Evolutionary conservation across 2,888 invertebrate genomes (phyloP).

Genomic region (Ommatoiulus sabulosus): DNA sequence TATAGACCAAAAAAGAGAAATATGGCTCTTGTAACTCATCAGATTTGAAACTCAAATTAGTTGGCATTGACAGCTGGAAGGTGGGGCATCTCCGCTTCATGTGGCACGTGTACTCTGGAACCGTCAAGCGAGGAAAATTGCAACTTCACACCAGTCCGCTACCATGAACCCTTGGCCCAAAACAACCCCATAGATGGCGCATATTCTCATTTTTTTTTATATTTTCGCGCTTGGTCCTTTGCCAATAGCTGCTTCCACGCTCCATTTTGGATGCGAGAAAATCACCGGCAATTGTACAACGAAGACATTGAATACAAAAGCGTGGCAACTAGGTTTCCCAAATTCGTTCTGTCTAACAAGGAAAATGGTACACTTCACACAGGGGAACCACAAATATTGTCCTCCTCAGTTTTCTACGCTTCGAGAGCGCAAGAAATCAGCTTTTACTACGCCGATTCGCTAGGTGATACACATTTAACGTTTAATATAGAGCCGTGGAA

Average conservation of each 20-base stretch:
- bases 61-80: conserved; percentile 48
- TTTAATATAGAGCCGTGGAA: conserved; percentile 5
- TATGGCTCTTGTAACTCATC: conserved; percentile 41
- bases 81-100: conserved; percentile 40
- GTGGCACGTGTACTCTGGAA: conserved; percentile 29
- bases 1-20: neutral
- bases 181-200: neutral
- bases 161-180: conserved; percentile 3
- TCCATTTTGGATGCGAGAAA: conserved; percentile 47
- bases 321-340: conserved; percentile 45
- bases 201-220: neutral
- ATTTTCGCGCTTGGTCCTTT: neutral
- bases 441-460: conserved; percentile 15
- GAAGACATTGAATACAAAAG: conserved; percentile 53
- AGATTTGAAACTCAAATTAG: conserved; percentile 47
- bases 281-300: conserved; percentile 50
- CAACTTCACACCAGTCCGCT: conserved; percentile 19
- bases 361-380: conserved; percentile 54
- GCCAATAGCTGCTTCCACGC: conserved; percentile 13
- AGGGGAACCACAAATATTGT: conserved; percentile 47
- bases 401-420: conserved; percentile 38
- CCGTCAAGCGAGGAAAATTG: conserved; percentile 30
- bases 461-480: conserved; percentile 7
- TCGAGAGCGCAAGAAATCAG: conserved; percentile 48
- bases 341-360: conserved; percentile 56